Base-by-base conservation (phyloP, 92 coral and sea anemone species). In the Blastomussa wellsi region DNA sequence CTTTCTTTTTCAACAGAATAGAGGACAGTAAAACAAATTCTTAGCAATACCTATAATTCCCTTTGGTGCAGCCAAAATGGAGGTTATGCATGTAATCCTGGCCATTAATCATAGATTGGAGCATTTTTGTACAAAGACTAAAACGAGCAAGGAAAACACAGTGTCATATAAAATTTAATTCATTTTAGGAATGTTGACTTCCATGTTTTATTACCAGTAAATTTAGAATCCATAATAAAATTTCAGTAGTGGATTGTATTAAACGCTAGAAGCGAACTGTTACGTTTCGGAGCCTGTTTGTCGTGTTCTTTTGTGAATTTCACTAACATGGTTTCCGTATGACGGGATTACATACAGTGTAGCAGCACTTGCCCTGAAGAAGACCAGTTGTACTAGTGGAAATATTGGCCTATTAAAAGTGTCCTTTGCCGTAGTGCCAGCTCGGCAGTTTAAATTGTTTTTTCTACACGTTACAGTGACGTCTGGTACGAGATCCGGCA, bases 151-250 rank as follows among this genome's bases (percentile, higher is more conserved):
- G 28, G 78, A 9, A 29, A 42, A 57, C 62, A 73, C 70, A 11
- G 72, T n/a, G 78, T 72, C 76, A 55, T 68, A 33, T 49, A 51
- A 52, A 71, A 83, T 15, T 74, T 75, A 57, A 64, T 74, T 55
- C 48, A 29, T 83, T 83, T 74, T 74, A 83, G 73, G 48, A 44
- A 83, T 83, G 74, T 83, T 39, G 55, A 60, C 38, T 57, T 44
- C 42, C 37, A 32, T 83, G 79, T 62, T 74, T 37, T 36, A 33
- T 49, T 41, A 38, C 24, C 22, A 59, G 41, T 12, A 52, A 83
- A 42, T 57, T 83, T 9, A 38, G 44, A 31, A 70, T 55, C 76
- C 72, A 57, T 19, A 73, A 74, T 83, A 22, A 38, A 72, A 57
- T 72, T 66, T 44, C n/a, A n/a, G n/a, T 33, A 44, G 52, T 83